These are phyloP conservation scores for Leptatherina wallacei DNA, from an alignment of 2,797 vertebrate genomes.

Conservation along the genomic window DNA sequence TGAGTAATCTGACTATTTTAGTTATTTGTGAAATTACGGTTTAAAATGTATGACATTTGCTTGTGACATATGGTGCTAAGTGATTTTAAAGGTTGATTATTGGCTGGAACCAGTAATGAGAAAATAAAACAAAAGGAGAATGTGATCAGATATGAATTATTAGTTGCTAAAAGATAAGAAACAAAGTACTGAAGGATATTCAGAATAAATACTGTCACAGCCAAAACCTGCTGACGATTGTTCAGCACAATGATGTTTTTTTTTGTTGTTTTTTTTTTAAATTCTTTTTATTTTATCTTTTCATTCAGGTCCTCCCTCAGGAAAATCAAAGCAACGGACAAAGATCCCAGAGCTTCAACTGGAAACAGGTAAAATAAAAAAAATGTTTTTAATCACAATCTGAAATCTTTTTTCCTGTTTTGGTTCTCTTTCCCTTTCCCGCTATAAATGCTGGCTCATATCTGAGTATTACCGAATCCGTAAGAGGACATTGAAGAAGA, in stretches of 20 bases:
- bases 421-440: neutral
- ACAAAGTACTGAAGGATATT: conserved; percentile 1
- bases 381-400: neutral
- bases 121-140: neutral
- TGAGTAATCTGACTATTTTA: too few relatives aligned
- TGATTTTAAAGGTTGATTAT: too few relatives aligned
- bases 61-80: too few relatives aligned
- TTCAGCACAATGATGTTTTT: too few relatives aligned
- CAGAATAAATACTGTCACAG: neutral
- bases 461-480: neutral
- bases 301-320: conserved; percentile 80
- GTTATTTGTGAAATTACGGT: too few relatives aligned
- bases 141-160: neutral
- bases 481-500: too few relatives aligned
- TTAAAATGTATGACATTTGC: too few relatives aligned
- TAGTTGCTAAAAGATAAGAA: neutral
- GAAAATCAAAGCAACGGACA: conserved; percentile 80
- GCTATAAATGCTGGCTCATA: neutral
- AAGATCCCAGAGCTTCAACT: conserved; percentile 79
- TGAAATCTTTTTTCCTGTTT: neutral
- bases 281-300: neutral
- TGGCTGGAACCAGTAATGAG: neutral
- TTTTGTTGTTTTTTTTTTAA: neutral
- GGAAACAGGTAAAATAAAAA: conserved; percentile 83
- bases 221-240: neutral